Evolutionary conservation across 2,888 invertebrate species (phyloP).

Genomic region (Lordiphosa andalusiaca): DNA sequence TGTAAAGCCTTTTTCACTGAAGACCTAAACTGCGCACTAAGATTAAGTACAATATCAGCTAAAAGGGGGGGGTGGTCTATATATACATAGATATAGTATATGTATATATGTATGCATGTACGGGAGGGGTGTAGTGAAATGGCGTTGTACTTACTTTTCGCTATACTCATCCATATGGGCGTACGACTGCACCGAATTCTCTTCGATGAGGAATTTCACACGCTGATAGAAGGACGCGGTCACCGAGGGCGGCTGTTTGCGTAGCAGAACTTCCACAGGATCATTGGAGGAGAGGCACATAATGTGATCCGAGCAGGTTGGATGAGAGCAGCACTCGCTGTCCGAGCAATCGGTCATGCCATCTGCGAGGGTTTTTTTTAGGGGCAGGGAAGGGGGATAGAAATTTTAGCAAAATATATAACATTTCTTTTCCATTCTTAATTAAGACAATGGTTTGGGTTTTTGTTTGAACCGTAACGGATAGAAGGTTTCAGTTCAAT

Average conservation of each 20-base stretch:
- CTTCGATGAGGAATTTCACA: conserved; percentile 98
- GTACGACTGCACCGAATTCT: conserved; percentile 99
- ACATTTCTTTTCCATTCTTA: too few species aligned
- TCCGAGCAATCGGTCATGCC: conserved; percentile 99
- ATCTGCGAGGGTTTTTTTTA: conserved; percentile 82
- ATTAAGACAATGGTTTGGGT: too few species aligned
- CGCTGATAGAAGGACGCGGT: conserved; percentile 98
- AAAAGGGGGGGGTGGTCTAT: conserved; percentile 18
- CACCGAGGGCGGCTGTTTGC: conserved; percentile 97
- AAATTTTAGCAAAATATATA: too few species aligned
- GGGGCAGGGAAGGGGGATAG: too few species aligned
- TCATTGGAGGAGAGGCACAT: conserved; percentile 98
- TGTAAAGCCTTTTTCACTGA: conserved; percentile 28
- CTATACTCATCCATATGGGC: conserved; percentile 98
- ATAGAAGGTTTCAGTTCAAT: too few species aligned
- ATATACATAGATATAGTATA: conserved; percentile 47
- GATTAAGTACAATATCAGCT: conserved; percentile 23
- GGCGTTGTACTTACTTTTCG: conserved; percentile 91
- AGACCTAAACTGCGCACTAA: conserved; percentile 34
- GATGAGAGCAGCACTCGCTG: conserved; percentile 97
- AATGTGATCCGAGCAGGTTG: conserved; percentile 92
- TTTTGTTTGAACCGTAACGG: too few species aligned
- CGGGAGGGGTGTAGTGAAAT: neutral
- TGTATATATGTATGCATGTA: conserved; percentile 13
- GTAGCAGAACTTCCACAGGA: conserved; percentile 96